Base-by-base conservation (phyloP, 2,113 vertebrate species). In the Stigmatopora nigra region DNA sequence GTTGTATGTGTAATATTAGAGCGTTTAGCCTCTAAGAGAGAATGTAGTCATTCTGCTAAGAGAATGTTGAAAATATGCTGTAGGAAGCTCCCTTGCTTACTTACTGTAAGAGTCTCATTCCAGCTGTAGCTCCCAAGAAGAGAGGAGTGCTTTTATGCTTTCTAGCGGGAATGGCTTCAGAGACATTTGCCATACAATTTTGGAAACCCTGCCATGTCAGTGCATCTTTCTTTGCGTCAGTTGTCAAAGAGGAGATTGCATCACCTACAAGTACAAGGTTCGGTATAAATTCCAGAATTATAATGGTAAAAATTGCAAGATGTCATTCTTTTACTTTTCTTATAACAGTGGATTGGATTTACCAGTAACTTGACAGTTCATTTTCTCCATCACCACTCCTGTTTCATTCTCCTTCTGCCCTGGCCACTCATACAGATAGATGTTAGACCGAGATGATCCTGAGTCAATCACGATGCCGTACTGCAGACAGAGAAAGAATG, bases 361-460 rank as follows among this genome's bases (percentile, higher is more conserved):
- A 98, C 95, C 95, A 70, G 82, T 61, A 49, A 97, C 93, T 5
- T 38, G 81, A 31, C 95, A 98, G 56, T 89, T 92, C 77, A 83
- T 69, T 15, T 71, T 90, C 64, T 99, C 89, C 0, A 61, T 92
- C 73, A 99, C 94, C 22, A 98, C 86, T 52, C 96, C 96, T 0
- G 96, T 99, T 65, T 98, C 87, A 53, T 98, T 99, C 76, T 95
- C 86, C 82, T 99, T 99, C 75, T 95, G 92, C 0, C 93, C 94
- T 0, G 94, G 95, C 96, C 96, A 99, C 73, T 94, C 80, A n/a
- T 99, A 98, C 44, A 98, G 83, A 0, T 95, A 95, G n/a, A 95
- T 77, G 0, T 87, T 96, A 20, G 96, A 98, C 14, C 92, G 91
- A 56, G 96, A 95, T 2, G 96, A 98, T n/a, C 95, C 96, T 0